phyloP scores from a whole-genome alignment of 2,113 vertebrate species.

The Peucedramus taeniatus region DNA sequence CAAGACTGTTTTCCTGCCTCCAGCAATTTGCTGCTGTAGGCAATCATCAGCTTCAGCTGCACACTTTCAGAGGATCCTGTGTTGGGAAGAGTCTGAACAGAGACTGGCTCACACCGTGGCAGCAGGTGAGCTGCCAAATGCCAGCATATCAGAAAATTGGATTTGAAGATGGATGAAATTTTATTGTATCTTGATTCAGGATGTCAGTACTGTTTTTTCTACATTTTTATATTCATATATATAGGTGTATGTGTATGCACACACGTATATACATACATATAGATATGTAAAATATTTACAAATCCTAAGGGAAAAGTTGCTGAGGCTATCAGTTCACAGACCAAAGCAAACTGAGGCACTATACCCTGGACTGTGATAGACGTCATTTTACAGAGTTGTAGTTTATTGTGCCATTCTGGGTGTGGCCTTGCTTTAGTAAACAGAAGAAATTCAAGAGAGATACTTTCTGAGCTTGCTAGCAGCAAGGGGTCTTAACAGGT shows the following conservation, averaged over 20 bases:
- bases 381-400: not conserved
- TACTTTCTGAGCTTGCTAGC: not conserved
- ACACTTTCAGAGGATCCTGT: accelerated
- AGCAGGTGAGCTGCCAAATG: not conserved
- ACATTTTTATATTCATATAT: not conserved
- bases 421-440: not conserved
- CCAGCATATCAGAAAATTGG: not conserved
- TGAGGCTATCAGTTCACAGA: not conserved
- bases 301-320: not conserved
- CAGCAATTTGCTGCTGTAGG: not conserved
- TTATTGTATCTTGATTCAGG: not conserved
- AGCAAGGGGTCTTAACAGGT: not conserved
- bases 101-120: not conserved
- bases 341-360: not conserved
- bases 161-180: not conserved
- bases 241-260: not conserved
- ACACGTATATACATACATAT: not conserved
- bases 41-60: not conserved
- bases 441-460: not conserved
- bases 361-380: not conserved
- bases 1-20: not conserved
- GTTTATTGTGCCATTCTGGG: not conserved
- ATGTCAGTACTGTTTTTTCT: not conserved
- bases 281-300: not conserved
- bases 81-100: not conserved